Evolutionary conservation across 2,888 invertebrate species (phyloP).

Genomic region (Ptychoptera contaminata): DNA sequence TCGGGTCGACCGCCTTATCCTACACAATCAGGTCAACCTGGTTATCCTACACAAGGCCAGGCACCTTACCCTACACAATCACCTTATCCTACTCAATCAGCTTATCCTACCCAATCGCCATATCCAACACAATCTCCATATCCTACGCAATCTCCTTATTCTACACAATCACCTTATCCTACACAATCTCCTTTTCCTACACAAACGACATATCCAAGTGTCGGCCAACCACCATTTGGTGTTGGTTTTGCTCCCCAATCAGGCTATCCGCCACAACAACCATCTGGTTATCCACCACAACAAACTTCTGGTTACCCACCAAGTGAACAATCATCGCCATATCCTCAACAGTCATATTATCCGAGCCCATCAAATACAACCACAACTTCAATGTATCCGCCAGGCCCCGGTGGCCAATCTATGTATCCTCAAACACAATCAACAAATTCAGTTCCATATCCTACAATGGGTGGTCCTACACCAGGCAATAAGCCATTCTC

Average conservation of each 20-base stretch:
- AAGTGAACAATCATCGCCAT: too few relatives aligned
- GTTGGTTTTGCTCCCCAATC: not conserved
- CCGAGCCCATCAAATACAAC: slow-evolving; percentile 1
- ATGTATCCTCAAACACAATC: too few relatives aligned
- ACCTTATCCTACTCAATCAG: slow-evolving; percentile 5
- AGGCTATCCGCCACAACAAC: not conserved
- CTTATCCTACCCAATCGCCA: slow-evolving; percentile 6
- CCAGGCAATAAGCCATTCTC: too few relatives aligned
- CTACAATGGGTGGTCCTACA: too few relatives aligned
- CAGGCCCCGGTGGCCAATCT: too few relatives aligned
- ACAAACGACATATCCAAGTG: not conserved
- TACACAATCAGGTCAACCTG: too few relatives aligned
- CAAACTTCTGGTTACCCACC: not conserved
- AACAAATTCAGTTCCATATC: too few relatives aligned
- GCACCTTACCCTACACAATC: not conserved
- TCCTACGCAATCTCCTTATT: slow-evolving; percentile 10
- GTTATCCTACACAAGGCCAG: not conserved
- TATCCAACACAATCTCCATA: slow-evolving; percentile 9
- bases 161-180: slow-evolving; percentile 8
- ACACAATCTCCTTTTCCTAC: slow-evolving; percentile 9
- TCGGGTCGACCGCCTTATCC: too few relatives aligned
- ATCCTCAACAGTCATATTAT: slow-evolving; percentile 4
- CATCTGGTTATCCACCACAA: slow-evolving; percentile 1
- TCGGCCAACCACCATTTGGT: not conserved
- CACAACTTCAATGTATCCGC: slow-evolving; percentile 9